Conservation (phyloP, 2,113 vertebrate species). For the Silurus meridionalis region DNA sequence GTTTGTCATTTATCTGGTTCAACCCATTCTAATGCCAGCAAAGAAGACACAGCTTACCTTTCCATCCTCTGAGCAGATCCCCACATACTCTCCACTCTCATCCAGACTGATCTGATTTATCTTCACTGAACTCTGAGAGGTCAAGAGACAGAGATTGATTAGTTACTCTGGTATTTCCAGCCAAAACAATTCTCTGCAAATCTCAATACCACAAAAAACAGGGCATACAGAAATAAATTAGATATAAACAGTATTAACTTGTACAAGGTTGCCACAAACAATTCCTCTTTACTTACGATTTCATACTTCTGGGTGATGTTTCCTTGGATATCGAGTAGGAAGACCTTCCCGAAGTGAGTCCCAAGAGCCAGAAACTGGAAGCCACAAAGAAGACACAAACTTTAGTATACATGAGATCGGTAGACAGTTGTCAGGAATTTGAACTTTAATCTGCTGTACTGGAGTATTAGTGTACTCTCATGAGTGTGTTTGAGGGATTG, state of each 20-base stretch:
- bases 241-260: background rate
- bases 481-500: slow-evolving; percentile 63
- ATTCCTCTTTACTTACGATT: slow-evolving; percentile 83
- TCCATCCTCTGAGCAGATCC: slow-evolving; percentile 97
- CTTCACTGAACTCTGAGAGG: slow-evolving; percentile 89
- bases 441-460: slow-evolving; percentile 73
- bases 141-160: slow-evolving; percentile 49
- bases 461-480: slow-evolving; percentile 76
- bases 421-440: slow-evolving; percentile 55
- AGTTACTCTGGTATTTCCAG: background rate
- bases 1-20: background rate
- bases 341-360: slow-evolving; percentile 97
- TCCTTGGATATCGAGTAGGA: slow-evolving; percentile 93
- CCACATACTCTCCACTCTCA: slow-evolving; percentile 95
- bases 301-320: slow-evolving; percentile 97
- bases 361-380: slow-evolving; percentile 94
- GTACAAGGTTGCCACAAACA: background rate
- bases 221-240: background rate
- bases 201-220: background rate
- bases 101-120: slow-evolving; percentile 99
- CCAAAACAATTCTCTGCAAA: background rate
- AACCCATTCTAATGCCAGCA: background rate
- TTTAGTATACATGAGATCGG: slow-evolving; percentile 50
- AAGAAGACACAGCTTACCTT: slow-evolving; percentile 80
- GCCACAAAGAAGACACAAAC: slow-evolving; percentile 23